Evolutionary conservation across 2,888 invertebrate species (phyloP).

Genomic region (Macrostomum cliftonense): DNA sequence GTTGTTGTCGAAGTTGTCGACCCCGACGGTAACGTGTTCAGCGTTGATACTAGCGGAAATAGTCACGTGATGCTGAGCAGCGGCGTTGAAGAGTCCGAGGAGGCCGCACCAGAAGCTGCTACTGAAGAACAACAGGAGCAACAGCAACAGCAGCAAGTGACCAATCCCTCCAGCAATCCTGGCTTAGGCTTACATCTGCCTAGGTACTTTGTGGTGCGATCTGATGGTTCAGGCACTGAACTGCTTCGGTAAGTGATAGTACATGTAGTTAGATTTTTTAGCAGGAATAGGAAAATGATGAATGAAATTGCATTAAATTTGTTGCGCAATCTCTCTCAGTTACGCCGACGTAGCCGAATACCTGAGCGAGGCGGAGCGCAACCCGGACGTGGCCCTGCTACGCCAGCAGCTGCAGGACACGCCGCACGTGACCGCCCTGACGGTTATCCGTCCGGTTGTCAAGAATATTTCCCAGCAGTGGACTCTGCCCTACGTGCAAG

Average conservation of each 20-base stretch:
- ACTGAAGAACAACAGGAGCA: neutral
- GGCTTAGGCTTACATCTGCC: constrained; percentile 24
- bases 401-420: constrained; percentile 30
- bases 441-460: constrained; percentile 10
- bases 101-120: neutral
- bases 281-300: too few relatives aligned
- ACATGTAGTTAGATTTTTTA: too few relatives aligned
- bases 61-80: constrained; percentile 2
- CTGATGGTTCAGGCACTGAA: constrained; percentile 32
- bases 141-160: neutral
- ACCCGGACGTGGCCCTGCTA: constrained; percentile 28
- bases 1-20: constrained; percentile 28
- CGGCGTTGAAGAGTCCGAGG: neutral
- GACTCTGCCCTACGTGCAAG: constrained; percentile 27
- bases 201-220: constrained; percentile 29
- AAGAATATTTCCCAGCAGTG: constrained; percentile 24
- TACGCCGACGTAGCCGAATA: constrained; percentile 26
- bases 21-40: constrained; percentile 28
- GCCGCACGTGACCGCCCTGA: constrained; percentile 17
- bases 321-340: neutral
- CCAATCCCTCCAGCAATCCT: too few relatives aligned
- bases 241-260: constrained; percentile 23
- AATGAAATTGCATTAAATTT: too few relatives aligned
- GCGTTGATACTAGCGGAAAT: constrained; percentile 29
- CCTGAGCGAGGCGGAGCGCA: constrained; percentile 25